Evolutionary conservation across 30 jellyfish, hydroid and myxozoan species (phyloP).

Genomic region (Mastigias papua): DNA sequence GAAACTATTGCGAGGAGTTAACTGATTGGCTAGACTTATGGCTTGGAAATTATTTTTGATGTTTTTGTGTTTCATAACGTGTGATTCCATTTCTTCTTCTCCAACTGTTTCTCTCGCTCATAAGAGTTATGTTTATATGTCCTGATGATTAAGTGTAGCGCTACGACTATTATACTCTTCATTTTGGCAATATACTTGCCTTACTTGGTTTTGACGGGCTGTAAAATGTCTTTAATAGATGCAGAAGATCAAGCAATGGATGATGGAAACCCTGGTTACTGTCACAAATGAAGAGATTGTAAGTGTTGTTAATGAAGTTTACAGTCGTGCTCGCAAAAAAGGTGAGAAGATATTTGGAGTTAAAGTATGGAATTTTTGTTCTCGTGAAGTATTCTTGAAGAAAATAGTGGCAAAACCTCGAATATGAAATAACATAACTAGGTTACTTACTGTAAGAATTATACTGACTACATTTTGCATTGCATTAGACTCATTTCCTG

Average conservation of each 20-base stretch:
- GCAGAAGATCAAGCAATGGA: slow-evolving; percentile 90
- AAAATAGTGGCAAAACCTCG: neutral
- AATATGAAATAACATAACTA: neutral
- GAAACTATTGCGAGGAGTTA: too few relatives aligned
- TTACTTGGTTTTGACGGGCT: neutral
- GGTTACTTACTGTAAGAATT: too few relatives aligned
- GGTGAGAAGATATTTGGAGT: slow-evolving; percentile 54
- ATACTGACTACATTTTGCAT: too few relatives aligned
- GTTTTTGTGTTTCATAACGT: too few relatives aligned
- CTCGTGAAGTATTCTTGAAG: neutral
- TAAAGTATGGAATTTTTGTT: slow-evolving; percentile 7
- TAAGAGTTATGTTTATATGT: too few relatives aligned
- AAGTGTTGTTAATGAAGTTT: slow-evolving; percentile 90
- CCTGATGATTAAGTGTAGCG: too few relatives aligned
- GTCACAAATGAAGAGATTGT: slow-evolving; percentile 83
- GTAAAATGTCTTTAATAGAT: slow-evolving; percentile 57
- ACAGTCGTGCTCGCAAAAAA: slow-evolving; percentile 79
- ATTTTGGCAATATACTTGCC: neutral
- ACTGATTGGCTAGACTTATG: too few relatives aligned
- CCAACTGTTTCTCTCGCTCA: too few relatives aligned
- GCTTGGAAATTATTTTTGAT: too few relatives aligned
- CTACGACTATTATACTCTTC: neutral
- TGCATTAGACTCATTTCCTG: too few relatives aligned
- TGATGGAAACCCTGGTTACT: slow-evolving; percentile 90
- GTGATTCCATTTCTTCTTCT: too few relatives aligned